These are phyloP conservation scores for Syngnathus floridae DNA, from an alignment of 2,113 vertebrate genomes.

Conservation along the genomic window DNA sequence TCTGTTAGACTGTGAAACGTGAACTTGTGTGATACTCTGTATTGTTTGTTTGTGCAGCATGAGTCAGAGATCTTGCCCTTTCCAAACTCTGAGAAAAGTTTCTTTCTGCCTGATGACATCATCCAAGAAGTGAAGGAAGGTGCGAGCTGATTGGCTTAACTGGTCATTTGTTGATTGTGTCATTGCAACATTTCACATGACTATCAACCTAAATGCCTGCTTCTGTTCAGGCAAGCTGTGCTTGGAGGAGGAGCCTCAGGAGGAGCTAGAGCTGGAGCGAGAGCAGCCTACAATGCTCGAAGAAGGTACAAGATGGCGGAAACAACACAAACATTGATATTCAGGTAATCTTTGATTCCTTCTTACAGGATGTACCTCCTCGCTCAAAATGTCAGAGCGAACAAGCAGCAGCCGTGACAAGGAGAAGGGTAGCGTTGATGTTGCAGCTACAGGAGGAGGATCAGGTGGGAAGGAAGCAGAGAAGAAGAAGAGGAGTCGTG, in stretches of 20 bases:
- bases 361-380: constrained; percentile 68
- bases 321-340: neutral
- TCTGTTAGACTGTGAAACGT: too few species aligned
- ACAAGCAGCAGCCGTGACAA: constrained; percentile 68
- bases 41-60: constrained; percentile 68
- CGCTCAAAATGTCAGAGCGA: constrained; percentile 72
- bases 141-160: constrained; percentile 43
- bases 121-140: constrained; percentile 98
- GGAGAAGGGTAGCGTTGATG: constrained; percentile 75
- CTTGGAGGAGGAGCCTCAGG: constrained; percentile 83
- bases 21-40: neutral
- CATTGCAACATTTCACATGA: neutral
- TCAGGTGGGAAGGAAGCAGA: constrained; percentile 80
- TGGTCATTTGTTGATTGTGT: neutral
- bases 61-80: constrained; percentile 96
- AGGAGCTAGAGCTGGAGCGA: constrained; percentile 87
- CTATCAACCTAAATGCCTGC: neutral
- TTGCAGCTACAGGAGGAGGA: constrained; percentile 48
- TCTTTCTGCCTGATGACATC: constrained; percentile 90
- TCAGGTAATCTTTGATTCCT: neutral
- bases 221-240: constrained; percentile 78
- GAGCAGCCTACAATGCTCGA: constrained; percentile 81
- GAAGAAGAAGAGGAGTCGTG: constrained; percentile 90
- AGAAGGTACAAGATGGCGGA: constrained; percentile 72
- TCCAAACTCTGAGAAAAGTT: constrained; percentile 91